Conservation (phyloP, 2,113 vertebrate genomes). For the Cacatua alba region DNA sequence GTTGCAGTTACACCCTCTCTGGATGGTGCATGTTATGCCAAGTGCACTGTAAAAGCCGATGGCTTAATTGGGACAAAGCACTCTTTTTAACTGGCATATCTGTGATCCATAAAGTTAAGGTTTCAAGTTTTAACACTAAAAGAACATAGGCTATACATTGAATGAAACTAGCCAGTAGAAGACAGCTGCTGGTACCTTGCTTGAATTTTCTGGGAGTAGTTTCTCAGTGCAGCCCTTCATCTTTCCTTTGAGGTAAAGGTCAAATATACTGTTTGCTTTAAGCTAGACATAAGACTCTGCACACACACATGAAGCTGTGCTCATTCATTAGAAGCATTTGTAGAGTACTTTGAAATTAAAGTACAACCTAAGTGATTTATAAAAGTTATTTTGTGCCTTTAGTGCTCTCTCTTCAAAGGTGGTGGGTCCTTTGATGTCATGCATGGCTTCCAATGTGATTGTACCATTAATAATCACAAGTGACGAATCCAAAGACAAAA, state of each 20-base stretch:
- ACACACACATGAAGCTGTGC: not conserved
- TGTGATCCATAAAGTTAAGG: not conserved
- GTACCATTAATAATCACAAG: not conserved
- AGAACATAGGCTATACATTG: not conserved
- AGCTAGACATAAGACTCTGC: not conserved
- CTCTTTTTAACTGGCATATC: not conserved
- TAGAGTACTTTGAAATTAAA: not conserved
- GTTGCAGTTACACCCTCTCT: rapidly evolving
- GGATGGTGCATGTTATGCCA: rapidly evolving
- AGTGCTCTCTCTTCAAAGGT: not conserved
- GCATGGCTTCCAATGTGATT: not conserved
- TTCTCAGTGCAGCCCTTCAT: not conserved
- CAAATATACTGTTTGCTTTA: not conserved
- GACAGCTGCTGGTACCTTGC: not conserved
- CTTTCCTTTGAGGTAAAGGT: conserved; percentile 19
- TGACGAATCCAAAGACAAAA: not conserved
- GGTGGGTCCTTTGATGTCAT: not conserved
- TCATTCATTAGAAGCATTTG: not conserved
- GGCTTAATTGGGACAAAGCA: not conserved
- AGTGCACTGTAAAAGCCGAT: not conserved
- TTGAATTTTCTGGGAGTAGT: not conserved
- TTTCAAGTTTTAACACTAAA: not conserved
- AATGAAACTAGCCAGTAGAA: not conserved
- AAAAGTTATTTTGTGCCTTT: not conserved
- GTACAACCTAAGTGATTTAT: not conserved